Evolutionary conservation across 1,140 invertebrate species (phyloP).

Genomic region (Drosophila ficusphila): DNA sequence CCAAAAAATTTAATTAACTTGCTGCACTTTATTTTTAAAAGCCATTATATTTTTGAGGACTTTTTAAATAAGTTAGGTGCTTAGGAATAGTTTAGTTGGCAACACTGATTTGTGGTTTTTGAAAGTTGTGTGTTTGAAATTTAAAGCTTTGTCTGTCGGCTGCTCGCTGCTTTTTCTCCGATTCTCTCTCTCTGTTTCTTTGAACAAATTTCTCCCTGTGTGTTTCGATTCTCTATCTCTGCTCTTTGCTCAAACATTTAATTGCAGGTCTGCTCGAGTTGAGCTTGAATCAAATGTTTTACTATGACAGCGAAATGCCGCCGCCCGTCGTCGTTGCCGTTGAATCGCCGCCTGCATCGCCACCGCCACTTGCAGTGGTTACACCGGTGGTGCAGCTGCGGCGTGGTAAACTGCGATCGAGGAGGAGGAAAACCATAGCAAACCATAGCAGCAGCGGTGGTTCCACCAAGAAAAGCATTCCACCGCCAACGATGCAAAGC

Average conservation of each 20-base stretch:
- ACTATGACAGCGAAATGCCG: conserved; percentile 58
- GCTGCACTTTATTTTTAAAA: too few relatives aligned
- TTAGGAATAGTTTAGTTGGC: not conserved
- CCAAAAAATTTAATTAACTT: too few relatives aligned
- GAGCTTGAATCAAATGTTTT: conserved; percentile 68
- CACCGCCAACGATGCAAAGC: conserved; percentile 42
- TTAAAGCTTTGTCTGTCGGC: conserved; percentile 27
- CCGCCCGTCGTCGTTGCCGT: conserved; percentile 13
- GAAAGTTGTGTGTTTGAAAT: conserved; percentile 14
- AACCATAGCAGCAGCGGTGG: not conserved
- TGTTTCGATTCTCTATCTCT: conserved; percentile 40
- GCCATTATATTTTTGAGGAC: too few relatives aligned
- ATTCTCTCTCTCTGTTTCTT: conserved; percentile 16
- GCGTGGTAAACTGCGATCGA: conserved; percentile 56
- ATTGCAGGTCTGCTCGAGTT: conserved; percentile 77
- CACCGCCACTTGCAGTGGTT: conserved; percentile 6
- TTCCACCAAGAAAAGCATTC: conserved; percentile 21
- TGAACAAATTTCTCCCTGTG: conserved; percentile 7
- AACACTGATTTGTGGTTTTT: not conserved
- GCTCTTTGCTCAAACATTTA: conserved; percentile 59
- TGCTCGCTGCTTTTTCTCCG: conserved; percentile 39
- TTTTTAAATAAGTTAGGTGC: not conserved
- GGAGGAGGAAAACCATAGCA: conserved; percentile 42
- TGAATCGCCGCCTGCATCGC: conserved; percentile 9
- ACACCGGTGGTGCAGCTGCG: conserved; percentile 27